Percentiles rank a stretch among this genome's conserved stretches.
phyloP scores from a whole-genome alignment of 2,797 vertebrate genomes.

The Yasuhikotakia modesta region DNA sequence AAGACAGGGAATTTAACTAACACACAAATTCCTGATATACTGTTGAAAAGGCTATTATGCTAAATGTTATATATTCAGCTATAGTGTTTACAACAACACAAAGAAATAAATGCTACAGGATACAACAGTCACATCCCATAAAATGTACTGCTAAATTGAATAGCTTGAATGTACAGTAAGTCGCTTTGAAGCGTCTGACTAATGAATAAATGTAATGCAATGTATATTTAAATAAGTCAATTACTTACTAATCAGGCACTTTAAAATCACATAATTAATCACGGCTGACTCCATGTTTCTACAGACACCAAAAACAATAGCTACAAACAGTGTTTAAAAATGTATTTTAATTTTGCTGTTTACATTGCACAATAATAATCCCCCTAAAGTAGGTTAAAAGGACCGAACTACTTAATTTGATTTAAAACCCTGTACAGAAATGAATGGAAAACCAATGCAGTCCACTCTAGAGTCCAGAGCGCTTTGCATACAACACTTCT shows the following conservation, averaged over 20 bases:
- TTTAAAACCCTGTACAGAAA: conserved; percentile 28
- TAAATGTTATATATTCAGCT: neutral
- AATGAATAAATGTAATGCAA: too few species aligned
- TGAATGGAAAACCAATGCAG: conserved; percentile 31
- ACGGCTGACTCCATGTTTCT: too few species aligned
- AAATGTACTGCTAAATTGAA: too few species aligned
- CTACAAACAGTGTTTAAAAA: too few species aligned
- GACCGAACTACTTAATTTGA: conserved; percentile 20
- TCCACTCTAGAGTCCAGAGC: conserved; percentile 68
- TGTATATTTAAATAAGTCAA: too few species aligned
- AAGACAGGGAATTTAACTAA: neutral
- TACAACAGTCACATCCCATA: conserved; percentile 15
- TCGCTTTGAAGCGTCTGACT: too few species aligned
- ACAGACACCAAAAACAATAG: too few species aligned
- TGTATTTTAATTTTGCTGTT: neutral
- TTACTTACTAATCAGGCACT: too few species aligned
- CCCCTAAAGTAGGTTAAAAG: conserved; percentile 14
- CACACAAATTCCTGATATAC: neutral
- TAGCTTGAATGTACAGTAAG: too few species aligned
- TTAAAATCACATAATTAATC: too few species aligned
- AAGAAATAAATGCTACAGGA: neutral
- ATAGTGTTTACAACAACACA: neutral
- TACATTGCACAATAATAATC: conserved; percentile 11
- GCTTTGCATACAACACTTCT: conserved; percentile 90
- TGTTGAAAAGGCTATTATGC: neutral